phyloP scores from a whole-genome alignment of 2,888 invertebrate species.

The Lamproptera curius region DNA sequence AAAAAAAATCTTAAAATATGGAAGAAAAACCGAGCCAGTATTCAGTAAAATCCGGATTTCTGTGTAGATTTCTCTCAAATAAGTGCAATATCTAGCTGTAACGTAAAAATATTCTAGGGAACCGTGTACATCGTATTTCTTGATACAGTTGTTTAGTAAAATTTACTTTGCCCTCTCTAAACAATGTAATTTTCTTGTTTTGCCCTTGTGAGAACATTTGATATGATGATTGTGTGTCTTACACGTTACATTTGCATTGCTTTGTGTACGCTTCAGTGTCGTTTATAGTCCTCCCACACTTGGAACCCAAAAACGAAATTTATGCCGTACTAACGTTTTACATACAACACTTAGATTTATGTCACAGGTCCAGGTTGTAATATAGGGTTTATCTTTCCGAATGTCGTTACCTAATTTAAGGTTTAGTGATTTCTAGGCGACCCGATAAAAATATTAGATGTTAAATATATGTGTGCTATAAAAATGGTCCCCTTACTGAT shows the following conservation, averaged over 20 bases:
- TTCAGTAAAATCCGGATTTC: conserved; percentile 68
- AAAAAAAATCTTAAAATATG: conserved; percentile 47
- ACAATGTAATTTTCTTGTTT: conserved; percentile 34
- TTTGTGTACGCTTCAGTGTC: conserved; percentile 63
- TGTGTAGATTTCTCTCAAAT: conserved; percentile 62
- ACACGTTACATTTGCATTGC: conserved; percentile 55
- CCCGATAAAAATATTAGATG: conserved; percentile 59
- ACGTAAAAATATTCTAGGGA: conserved; percentile 42
- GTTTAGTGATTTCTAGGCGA: conserved; percentile 58
- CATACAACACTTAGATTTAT: conserved; percentile 48
- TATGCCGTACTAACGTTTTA: conserved; percentile 55
- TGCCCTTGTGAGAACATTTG: conserved; percentile 34
- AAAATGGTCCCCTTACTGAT: conserved; percentile 48
- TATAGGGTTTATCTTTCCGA: conserved; percentile 65
- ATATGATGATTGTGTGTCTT: conserved; percentile 42
- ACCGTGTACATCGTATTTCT: conserved; percentile 28
- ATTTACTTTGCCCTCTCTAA: conserved; percentile 22
- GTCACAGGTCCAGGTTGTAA: conserved; percentile 75
- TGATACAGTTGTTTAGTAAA: conserved; percentile 4
- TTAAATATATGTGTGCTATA: conserved; percentile 68
- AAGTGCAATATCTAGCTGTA: conserved; percentile 72
- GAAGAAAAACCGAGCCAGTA: conserved; percentile 74
- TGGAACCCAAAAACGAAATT: conserved; percentile 48
- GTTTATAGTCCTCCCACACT: conserved; percentile 50
- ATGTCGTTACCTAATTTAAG: conserved; percentile 69